Conservation (phyloP, 2,888 invertebrate genomes). For the Drosophila suboccidentalis region DNA sequence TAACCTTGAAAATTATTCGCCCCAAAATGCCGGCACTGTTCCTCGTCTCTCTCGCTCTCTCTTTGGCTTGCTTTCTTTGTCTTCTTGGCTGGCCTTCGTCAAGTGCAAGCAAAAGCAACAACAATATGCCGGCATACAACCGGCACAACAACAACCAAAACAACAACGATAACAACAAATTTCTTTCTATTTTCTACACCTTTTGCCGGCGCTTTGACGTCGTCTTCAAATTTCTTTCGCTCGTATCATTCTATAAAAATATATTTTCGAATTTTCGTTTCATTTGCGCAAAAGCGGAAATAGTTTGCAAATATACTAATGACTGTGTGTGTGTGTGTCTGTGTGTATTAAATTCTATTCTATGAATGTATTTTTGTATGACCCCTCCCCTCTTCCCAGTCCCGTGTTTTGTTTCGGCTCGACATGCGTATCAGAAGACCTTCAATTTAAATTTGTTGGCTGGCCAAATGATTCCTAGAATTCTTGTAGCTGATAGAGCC, state of each 20-base stretch:
- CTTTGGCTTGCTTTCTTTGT: neutral
- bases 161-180: slow-evolving; percentile 30
- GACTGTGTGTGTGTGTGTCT: slow-evolving; percentile 9
- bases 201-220: slow-evolving; percentile 56
- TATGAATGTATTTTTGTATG: slow-evolving; percentile 6
- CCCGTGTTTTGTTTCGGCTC: too few species aligned
- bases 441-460: slow-evolving; percentile 42
- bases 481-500: slow-evolving; percentile 27
- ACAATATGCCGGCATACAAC: slow-evolving; percentile 47
- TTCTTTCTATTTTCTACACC: slow-evolving; percentile 41
- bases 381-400: neutral
- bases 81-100: slow-evolving; percentile 41
- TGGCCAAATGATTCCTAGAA: slow-evolving; percentile 47
- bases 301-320: slow-evolving; percentile 57
- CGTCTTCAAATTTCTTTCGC: slow-evolving; percentile 28
- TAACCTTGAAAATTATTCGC: slow-evolving; percentile 70
- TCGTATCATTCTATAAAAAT: slow-evolving; percentile 19
- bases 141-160: slow-evolving; percentile 47
- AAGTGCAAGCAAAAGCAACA: slow-evolving; percentile 52
- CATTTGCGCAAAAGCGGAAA: slow-evolving; percentile 74
- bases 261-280: slow-evolving; percentile 20
- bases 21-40: slow-evolving; percentile 34
- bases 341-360: slow-evolving; percentile 1
- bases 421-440: slow-evolving; percentile 55
- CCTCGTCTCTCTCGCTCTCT: slow-evolving; percentile 1